Evolutionary conservation across 2,113 vertebrate species (phyloP).

Genomic region (Rhodinocichla rosea): DNA sequence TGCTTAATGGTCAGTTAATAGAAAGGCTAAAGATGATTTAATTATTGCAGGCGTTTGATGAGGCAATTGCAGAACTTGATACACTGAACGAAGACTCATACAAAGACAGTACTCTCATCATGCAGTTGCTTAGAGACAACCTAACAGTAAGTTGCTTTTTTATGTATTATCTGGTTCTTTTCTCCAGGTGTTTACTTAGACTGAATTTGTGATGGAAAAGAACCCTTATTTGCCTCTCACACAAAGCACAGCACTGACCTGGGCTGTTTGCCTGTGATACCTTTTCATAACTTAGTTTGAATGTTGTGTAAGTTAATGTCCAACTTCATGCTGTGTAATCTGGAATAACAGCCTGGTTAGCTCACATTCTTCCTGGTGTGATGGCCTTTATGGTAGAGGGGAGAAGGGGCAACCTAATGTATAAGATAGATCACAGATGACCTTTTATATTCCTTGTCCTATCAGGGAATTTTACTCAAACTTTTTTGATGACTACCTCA

Average conservation of each 20-base stretch:
- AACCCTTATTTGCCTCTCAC: accelerated
- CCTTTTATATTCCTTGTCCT: too few relatives aligned
- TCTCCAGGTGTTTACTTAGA: not conserved
- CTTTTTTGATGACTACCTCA: not conserved
- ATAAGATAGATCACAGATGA: too few relatives aligned
- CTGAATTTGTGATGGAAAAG: not conserved
- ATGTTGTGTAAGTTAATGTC: not conserved
- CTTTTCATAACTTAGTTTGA: not conserved
- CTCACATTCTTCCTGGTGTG: not conserved
- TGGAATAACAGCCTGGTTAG: not conserved
- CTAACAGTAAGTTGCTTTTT: conserved; percentile 87
- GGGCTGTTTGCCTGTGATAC: not conserved
- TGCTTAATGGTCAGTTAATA: not conserved
- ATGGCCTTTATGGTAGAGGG: not conserved
- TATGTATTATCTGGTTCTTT: not conserved
- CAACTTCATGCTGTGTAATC: not conserved
- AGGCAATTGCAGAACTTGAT: conserved; percentile 93
- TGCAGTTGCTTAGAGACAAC: conserved; percentile 99
- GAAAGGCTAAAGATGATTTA: not conserved
- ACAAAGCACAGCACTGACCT: not conserved
- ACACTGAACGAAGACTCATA: conserved; percentile 96
- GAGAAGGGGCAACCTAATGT: not conserved
- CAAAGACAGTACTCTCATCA: conserved; percentile 99
- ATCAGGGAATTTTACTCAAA: not conserved
- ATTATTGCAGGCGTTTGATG: conserved; percentile 88